A percentile compares a stretch with the other conserved stretches of the same genome.
Conservation (phyloP, 2,113 vertebrate genomes). For the Semnornis frantzii region DNA sequence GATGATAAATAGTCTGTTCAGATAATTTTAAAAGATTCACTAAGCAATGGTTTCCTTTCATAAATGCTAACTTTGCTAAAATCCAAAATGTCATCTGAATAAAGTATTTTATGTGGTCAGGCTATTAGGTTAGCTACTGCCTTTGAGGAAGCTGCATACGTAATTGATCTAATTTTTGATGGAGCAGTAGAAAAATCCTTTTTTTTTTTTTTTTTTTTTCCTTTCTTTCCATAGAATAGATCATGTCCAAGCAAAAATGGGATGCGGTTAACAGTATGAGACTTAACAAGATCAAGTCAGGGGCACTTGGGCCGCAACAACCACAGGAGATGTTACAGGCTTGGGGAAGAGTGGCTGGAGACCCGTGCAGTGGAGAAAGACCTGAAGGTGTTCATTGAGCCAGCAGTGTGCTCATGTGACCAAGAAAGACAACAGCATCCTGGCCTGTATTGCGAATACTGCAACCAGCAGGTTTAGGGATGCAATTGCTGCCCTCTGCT, state of each 20-base stretch:
- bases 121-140: conserved; percentile 49
- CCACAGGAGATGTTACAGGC: no score
- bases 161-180: conserved; percentile 67
- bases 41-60: conserved; percentile 11
- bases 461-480: no score
- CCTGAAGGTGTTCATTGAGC: no score
- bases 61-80: conserved; percentile 55
- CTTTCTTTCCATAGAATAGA: background rate
- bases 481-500: no score
- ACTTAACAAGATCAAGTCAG: no score
- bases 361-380: no score
- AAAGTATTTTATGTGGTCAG: conserved; percentile 22
- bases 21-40: conserved; percentile 6
- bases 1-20: conserved; percentile 28
- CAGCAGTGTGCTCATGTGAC: no score
- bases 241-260: conserved; percentile 37
- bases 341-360: no score
- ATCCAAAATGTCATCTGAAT: conserved; percentile 32
- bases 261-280: no score
- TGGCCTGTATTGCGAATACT: no score
- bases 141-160: conserved; percentile 49
- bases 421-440: no score
- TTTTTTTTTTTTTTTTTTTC: background rate
- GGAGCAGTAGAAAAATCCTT: conserved; percentile 30
- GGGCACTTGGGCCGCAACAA: no score